These are phyloP conservation scores for Bombus waltoni DNA, from an alignment of 1,140 invertebrate genomes.

Conservation along the genomic window DNA sequence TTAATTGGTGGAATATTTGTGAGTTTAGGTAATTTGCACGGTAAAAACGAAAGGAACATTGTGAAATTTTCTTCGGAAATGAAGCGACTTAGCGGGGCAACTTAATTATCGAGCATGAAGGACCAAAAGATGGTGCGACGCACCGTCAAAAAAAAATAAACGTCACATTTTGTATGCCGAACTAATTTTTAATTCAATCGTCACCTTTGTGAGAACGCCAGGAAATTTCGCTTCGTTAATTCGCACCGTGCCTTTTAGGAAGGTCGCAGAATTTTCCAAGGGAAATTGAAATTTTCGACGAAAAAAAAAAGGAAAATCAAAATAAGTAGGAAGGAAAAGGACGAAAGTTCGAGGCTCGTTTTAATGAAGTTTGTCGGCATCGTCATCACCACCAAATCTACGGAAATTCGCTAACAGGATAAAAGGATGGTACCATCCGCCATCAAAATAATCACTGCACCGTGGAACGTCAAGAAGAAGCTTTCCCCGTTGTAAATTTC, in stretches of 20 bases:
- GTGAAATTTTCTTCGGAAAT: no score
- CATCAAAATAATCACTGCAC: slow-evolving; percentile 30
- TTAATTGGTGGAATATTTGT: no score
- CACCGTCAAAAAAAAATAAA: no score
- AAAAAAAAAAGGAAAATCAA: neutral
- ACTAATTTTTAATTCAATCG: no score
- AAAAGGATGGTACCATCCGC: slow-evolving; percentile 28
- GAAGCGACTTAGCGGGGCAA: no score
- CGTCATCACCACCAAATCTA: neutral
- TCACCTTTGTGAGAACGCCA: neutral
- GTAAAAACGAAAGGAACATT: no score
- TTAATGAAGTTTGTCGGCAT: slow-evolving; percentile 3
- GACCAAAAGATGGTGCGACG: no score
- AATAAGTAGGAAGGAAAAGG: neutral
- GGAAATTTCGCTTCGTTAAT: neutral
- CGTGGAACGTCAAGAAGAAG: slow-evolving; percentile 13
- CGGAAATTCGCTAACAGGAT: slow-evolving; percentile 36
- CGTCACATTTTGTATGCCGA: no score
- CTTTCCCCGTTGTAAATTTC: slow-evolving; percentile 30
- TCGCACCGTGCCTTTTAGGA: neutral
- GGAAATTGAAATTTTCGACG: neutral
- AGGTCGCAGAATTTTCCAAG: neutral
- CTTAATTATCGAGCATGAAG: no score
- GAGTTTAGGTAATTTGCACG: no score
- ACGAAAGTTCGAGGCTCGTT: neutral